Percentiles rank a stretch among this genome's conserved stretches.
These are phyloP conservation scores for Calyptomena viridis DNA, from an alignment of 2,113 vertebrate genomes.

Conservation along the genomic window DNA sequence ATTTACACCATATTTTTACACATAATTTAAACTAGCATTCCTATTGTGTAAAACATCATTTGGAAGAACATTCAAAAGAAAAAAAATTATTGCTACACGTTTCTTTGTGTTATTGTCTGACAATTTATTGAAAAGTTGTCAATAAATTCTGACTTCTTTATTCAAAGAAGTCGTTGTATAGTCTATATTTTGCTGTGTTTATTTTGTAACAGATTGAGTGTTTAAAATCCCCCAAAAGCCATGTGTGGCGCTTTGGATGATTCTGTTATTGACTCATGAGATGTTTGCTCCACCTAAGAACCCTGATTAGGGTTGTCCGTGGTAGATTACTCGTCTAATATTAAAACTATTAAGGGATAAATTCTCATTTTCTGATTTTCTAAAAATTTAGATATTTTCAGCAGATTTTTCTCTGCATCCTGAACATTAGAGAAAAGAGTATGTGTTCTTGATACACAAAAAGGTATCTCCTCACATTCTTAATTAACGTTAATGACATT, in stretches of 20 bases:
- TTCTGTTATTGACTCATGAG: background rate
- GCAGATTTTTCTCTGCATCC: background rate
- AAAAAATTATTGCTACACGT: background rate
- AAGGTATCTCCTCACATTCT: background rate
- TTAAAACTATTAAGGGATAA: background rate
- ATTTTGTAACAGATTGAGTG: background rate
- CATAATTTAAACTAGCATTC: background rate
- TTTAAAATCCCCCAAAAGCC: background rate
- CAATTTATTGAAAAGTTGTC: background rate
- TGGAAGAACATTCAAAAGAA: background rate
- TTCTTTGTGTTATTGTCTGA: background rate
- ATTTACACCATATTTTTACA: background rate
- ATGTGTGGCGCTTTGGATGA: background rate
- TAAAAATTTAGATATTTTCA: background rate
- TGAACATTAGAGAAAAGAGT: background rate
- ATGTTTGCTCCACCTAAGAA: background rate
- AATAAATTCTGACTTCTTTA: background rate
- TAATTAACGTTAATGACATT: background rate
- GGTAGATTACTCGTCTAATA: background rate
- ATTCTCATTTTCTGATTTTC: background rate
- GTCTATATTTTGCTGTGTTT: background rate
- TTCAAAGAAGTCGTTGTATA: background rate
- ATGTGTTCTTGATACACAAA: background rate
- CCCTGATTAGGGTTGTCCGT: background rate
- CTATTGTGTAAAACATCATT: background rate